Evolutionary conservation across 2,113 vertebrate species (phyloP).

Genomic region (Salvelinus fontinalis): DNA sequence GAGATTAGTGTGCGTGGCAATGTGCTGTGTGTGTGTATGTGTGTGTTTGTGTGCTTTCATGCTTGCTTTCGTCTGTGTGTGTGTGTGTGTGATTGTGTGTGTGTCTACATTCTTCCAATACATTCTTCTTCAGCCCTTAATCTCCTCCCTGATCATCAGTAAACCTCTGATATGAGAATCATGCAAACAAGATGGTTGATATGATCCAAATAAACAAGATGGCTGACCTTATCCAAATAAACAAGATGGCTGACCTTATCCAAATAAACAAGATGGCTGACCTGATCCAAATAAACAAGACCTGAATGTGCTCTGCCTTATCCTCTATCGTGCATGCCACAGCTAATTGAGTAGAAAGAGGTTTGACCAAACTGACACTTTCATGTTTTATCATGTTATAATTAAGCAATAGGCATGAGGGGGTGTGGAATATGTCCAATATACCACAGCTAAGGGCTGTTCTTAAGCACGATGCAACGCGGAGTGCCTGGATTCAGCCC

Average conservation of each 20-base stretch:
- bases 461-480: constrained; percentile 21
- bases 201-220: neutral
- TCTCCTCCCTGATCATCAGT: constrained; percentile 2
- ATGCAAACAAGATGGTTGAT: neutral
- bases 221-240: constrained; percentile 13
- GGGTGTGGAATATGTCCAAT: neutral
- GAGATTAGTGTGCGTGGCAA: neutral
- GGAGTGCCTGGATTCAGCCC: too few species aligned
- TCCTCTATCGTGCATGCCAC: constrained; percentile 42
- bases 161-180: constrained; percentile 26
- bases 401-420: constrained; percentile 27
- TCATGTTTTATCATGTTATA: neutral
- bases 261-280: constrained; percentile 1
- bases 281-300: constrained; percentile 32
- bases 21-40: constrained; percentile 1
- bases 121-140: constrained; percentile 19
- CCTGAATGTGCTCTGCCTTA: constrained; percentile 19
- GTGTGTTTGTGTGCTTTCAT: neutral
- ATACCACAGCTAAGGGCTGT: constrained; percentile 24
- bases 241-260: too few species aligned
- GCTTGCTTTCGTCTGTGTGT: neutral
- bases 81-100: neutral
- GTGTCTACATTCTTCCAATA: neutral
- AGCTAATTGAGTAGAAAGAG: constrained; percentile 11
- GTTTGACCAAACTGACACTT: constrained; percentile 27